Base-by-base conservation (phyloP, 2,888 invertebrate species). In the Synanthedon vespiformis region DNA sequence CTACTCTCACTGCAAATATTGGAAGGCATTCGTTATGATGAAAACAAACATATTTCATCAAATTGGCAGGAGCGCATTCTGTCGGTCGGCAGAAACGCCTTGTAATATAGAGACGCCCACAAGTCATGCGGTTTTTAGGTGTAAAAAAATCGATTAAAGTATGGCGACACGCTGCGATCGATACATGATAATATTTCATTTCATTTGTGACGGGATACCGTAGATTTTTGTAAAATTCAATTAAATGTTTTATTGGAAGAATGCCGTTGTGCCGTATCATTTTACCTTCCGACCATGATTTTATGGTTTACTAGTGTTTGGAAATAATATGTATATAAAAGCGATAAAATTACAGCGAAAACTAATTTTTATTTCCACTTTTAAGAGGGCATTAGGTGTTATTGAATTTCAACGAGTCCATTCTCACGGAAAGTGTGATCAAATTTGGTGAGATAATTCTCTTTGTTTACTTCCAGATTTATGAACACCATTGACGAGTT, bases 91-190 rank as follows among this genome's bases (percentile, higher is more conserved):
- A 84, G 77, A 85, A 81, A 74, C 68, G 81, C 79, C 82, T 84
- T 75, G 81, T 85, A 80, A 84, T 78, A 70, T 71, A 69, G 65
- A 66, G 65, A 81, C 86, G 82, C 84, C 85, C 80, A 81, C 83
- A 63, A 75, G 67, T 74, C 76, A 70, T 79, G 85, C 78, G 80
- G 83, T 84, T 85, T 34, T 80, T 77, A 85, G 83, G 87, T 87
- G 87, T 87, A 87, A 87, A 87, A 85, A 87, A 87, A 81, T 85
- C 85, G 83, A 86, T 87, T 86, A 83, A 77, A 77, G 72, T 70
- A 76, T 70, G 87, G 77, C 87, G 82, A 85, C 87, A 87, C 75
- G 86, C 87, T 86, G 87, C 63, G 87, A 84, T 83, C 82, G 78
- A 81, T 78, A 81, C 74, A 79, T 77, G 80, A 81, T 80, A 78